A percentile compares a stretch with the other conserved stretches of the same genome.
Conservation (phyloP, 2,888 invertebrate species). For the Drosophila buzzatii region DNA sequence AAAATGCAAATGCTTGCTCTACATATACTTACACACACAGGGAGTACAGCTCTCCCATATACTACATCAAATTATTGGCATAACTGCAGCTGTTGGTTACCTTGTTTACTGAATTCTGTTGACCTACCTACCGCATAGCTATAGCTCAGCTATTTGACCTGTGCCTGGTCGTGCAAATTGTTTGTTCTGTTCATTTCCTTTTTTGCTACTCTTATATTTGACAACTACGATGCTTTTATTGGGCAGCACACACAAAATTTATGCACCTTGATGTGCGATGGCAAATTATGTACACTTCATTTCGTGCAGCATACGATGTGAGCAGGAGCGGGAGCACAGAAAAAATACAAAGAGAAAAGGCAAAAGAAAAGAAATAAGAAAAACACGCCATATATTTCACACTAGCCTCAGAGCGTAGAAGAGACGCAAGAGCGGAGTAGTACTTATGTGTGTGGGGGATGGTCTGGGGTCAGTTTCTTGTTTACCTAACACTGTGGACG, state of each 20-base stretch:
- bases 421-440: slow-evolving; percentile 8
- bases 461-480: slow-evolving; percentile 69
- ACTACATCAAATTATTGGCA: background rate
- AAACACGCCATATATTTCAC: slow-evolving; percentile 58
- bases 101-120: slow-evolving; percentile 26
- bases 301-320: slow-evolving; percentile 55
- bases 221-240: slow-evolving; percentile 75
- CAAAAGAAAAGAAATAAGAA: slow-evolving; percentile 24
- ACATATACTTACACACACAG: background rate
- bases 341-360: background rate
- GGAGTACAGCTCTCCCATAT: background rate
- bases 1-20: no score
- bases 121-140: slow-evolving; percentile 14
- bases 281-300: slow-evolving; percentile 76
- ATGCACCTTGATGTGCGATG: slow-evolving; percentile 65
- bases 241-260: slow-evolving; percentile 58
- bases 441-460: slow-evolving; percentile 10
- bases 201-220: slow-evolving; percentile 51
- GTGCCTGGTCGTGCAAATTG: slow-evolving; percentile 32
- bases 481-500: slow-evolving; percentile 69
- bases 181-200: slow-evolving; percentile 14
- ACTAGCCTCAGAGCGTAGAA: slow-evolving; percentile 35
- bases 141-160: slow-evolving; percentile 33
- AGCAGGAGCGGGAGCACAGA: background rate
- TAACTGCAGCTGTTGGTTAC: slow-evolving; percentile 8